Conservation (phyloP, 2,113 vertebrate species). For the Carassius auratus region DNA sequence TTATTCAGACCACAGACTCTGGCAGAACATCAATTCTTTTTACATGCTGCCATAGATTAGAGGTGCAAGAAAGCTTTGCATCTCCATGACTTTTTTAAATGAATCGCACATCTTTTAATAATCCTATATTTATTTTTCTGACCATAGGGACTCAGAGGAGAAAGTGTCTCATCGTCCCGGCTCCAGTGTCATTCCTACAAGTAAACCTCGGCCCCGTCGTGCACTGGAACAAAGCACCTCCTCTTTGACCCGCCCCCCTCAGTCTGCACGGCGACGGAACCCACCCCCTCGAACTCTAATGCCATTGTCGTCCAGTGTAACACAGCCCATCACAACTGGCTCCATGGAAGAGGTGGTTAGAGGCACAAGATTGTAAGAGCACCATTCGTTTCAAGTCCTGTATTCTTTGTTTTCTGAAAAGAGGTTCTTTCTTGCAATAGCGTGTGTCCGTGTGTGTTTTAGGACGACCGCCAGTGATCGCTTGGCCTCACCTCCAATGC, state of each 20-base stretch:
- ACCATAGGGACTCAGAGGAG: constrained; percentile 82
- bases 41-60: neutral
- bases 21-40: neutral
- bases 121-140: constrained; percentile 6
- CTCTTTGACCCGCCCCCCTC: constrained; percentile 76
- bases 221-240: constrained; percentile 84
- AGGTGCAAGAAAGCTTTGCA: too few species aligned
- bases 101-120: neutral
- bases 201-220: constrained; percentile 74
- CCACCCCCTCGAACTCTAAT: constrained; percentile 83
- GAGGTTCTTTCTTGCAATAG: neutral
- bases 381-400: neutral
- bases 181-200: constrained; percentile 77
- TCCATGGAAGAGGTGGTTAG: constrained; percentile 83
- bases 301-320: constrained; percentile 78
- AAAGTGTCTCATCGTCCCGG: constrained; percentile 73
- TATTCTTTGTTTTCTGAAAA: neutral
- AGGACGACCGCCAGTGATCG: constrained; percentile 80
- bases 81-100: neutral
- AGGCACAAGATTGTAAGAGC: constrained; percentile 83
- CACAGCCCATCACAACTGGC: constrained; percentile 72
- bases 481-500: constrained; percentile 79
- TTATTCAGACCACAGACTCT: neutral
- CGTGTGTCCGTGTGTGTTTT: constrained; percentile 36
- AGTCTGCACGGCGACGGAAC: constrained; percentile 81